Base-by-base conservation (phyloP, 1,140 invertebrate species). In the Drosophila mojavensis region DNA sequence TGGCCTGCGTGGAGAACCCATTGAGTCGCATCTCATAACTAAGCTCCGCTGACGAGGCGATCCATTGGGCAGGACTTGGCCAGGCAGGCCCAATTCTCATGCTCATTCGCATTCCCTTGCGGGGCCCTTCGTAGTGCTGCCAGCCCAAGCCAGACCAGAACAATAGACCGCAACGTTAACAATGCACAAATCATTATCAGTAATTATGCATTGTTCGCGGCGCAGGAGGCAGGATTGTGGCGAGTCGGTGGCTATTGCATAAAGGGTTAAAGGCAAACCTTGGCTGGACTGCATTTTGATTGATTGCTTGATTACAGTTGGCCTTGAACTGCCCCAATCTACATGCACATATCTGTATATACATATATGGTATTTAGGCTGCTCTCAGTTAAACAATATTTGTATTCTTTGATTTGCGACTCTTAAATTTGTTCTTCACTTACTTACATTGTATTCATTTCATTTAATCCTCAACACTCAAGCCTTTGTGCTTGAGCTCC, bases 111-210 rank as follows among this genome's bases (percentile, higher is more conserved):
- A 79, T 63, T 55, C 43, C 43, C 2, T 10, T 4, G 6, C 15
- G 43, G 17, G 24, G n/a, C 45, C 11, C 48, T 50, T 50, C 48
- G 13, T 5, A 26, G 20, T 11, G 1, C 43, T 11, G 15, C 17
- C 43, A 15, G 3, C 43, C 48, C 9, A 13, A 50, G 20, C 20
- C 20, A 24, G 20, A 6, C 48, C 67, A 68, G 73, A 84, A 84
- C 81, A 84, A 84, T 84, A 84, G 81, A 79, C 41, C n/a, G 10
- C 15, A 55, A 79, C 67, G 63, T 26, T 77, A 88, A 88, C 83
- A 85, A 85, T 82, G 78, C 71, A 80, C 71, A 66, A 85, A 85
- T 88, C 82, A 88, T 85, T 85, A 85, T 81, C 83, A 85, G 83
- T 88, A 85, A 88, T 85, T 85, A 85, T 85, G 82, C 82, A 85